Percentiles rank a stretch among this genome's conserved stretches.
Evolutionary conservation across 2,888 invertebrate species (phyloP).

Genomic region (Caenorhabditis sinica): DNA sequence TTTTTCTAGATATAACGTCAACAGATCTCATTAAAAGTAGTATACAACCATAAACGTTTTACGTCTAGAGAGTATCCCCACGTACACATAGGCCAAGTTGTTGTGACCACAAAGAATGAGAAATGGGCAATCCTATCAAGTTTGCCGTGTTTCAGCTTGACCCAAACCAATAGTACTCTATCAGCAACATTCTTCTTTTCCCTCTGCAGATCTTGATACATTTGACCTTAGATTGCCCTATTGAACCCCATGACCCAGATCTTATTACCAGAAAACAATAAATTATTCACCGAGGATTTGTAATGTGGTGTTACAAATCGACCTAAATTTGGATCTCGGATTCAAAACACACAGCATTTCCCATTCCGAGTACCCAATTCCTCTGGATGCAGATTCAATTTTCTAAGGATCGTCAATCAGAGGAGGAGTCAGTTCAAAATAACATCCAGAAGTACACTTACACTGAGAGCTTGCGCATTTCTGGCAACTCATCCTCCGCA

Average conservation of each 20-base stretch:
- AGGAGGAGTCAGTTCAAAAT: neutral
- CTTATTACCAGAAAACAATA: slow-evolving; percentile 9
- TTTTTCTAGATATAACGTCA: neutral
- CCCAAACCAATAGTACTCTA: no score
- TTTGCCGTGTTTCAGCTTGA: no score
- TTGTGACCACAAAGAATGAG: no score
- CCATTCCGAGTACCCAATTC: neutral
- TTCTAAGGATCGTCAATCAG: neutral
- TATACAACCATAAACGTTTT: no score
- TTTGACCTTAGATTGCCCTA: slow-evolving; percentile 4
- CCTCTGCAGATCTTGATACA: neutral
- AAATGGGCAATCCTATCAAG: no score
- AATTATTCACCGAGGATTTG: neutral
- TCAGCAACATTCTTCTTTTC: no score
- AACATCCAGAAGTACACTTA: slow-evolving; percentile 30
- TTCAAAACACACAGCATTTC: slow-evolving; percentile 18
- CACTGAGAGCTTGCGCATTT: slow-evolving; percentile 57
- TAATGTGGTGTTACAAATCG: slow-evolving; percentile 8
- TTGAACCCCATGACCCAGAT: neutral
- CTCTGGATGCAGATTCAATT: neutral
- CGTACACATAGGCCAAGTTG: no score
- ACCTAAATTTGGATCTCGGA: neutral
- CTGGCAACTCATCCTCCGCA: slow-evolving; percentile 46
- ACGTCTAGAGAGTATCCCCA: no score
- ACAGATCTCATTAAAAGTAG: no score